Base-by-base conservation (phyloP, 2,888 invertebrate species). In the Plagodis dolabraria region DNA sequence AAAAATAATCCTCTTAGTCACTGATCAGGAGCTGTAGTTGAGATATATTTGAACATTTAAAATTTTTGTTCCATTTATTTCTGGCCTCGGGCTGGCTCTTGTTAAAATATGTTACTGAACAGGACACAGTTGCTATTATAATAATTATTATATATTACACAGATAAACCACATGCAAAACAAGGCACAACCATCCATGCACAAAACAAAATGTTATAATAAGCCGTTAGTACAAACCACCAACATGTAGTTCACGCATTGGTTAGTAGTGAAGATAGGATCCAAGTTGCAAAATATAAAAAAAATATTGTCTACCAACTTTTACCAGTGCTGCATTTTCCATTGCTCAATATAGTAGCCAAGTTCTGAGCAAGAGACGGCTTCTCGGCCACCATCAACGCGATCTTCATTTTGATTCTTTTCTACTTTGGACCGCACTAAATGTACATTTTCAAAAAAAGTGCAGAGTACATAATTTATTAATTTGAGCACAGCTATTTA, bases 331-430 rank as follows among this genome's bases (percentile, higher is more conserved):
- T 93, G 79, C 95, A 94, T 81, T 96, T 96, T 58, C 97, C 97
- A 88, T 98, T 97, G 69, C 99, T 99, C 60, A 99, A 94, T 79
- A 99, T 98, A 76, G 95, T 96, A 1, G 99, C 98, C 38, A 99
- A 94, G 47, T 99, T 98, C 80, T 97, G 97, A 12, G 99, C 99
- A 85, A 99, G 87, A 61, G 99, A 99, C 38, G 99, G 99, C 95
- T 99, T 99, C 87, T 99, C 99, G 72, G 99, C 99, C 79, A 99
- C 99, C 99, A 99, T 99, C 70, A 99, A 94, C 55, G 96, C 97
- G 44, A 94, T 95, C 87, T 96, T 97, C 97, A 97, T 97, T 60
- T 33, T 96, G 61, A 75, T 93, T n/a, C n/a, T n/a, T n/a, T n/a
- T n/a, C n/a, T 34, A 33, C 11, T 12, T 7, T 44, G 59, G 45